Evolutionary conservation across 2,113 vertebrate genomes (phyloP), one percentile per base, ranked within the genome.

Genomic region (Mesocricetus auratus): DNA sequence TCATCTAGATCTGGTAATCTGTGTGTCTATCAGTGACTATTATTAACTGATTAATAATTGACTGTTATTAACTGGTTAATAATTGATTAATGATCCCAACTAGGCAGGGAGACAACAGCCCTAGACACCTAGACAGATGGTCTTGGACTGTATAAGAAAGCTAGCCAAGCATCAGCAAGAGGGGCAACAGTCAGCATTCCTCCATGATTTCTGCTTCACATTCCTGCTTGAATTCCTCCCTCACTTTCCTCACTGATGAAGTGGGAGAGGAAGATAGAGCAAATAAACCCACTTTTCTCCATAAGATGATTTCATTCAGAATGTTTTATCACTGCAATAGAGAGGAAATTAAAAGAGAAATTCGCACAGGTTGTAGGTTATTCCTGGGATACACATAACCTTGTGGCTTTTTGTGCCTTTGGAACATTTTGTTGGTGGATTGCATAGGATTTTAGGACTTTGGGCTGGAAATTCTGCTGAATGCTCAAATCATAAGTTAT

Each of bases 51-150:
- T 39, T 73, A n/a, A 73, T 21, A 17, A 36, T 7, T 10, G 50
- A 53, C 8, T 53, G 4, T 53, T 53, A 53, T 53, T 53, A 53
- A 53, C 39, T 71, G 36, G 8, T 39, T 71, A 73, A 22, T 39
- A 39, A 39, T 73, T n/a, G 69, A 73, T 39, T 73, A 36, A 39
- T 21, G 5, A n/a, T 8, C 17, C 8, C 69, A 73, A 8, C 19
- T 73, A 19, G 5, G 10, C 12, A 33, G 31, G 29, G 10, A 15
- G 3, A 0, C 29, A 68, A 1, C 11, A 68, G 3, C 10, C 8
- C n/a, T 22, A 73, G 69, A n/a, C n/a, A n/a, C n/a, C n/a, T n/a
- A n/a, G n/a, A 73, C 4, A 73, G n/a, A 39, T 22, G 19, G n/a
- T 73, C 31, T 7, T 39, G 19, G n/a, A 8, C 19, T 10, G 8